A percentile compares a stretch with the other conserved stretches of the same genome.
phyloP scores from a whole-genome alignment of 2,797 vertebrate genomes.

The Dendrocincla tyrannina region DNA sequence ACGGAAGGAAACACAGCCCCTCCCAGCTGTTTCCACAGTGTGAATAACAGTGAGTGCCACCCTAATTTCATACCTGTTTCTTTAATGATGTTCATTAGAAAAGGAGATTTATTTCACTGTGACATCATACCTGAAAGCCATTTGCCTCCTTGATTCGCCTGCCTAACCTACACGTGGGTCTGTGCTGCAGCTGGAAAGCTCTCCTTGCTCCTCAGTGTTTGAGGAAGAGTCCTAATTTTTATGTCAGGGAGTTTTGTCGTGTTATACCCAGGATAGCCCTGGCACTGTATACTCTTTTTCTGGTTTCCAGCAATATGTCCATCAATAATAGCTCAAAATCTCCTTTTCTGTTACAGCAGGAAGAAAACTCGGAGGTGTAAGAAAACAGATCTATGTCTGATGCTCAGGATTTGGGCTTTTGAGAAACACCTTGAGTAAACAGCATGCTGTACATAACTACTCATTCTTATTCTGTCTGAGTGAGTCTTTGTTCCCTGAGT shows the following conservation, averaged over 20 bases:
- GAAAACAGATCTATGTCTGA: neutral
- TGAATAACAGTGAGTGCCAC: neutral
- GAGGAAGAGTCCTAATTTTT: neutral
- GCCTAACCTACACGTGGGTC: accelerated
- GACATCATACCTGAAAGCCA: neutral
- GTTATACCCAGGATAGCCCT: neutral
- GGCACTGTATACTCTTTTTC: neutral
- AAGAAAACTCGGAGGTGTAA: neutral
- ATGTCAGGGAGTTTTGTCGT: neutral
- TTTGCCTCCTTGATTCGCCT: neutral
- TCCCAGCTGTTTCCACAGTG: neutral
- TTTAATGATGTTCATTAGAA: neutral
- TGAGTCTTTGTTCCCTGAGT: slow-evolving; percentile 23
- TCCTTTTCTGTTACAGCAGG: neutral
- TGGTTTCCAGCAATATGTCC: neutral
- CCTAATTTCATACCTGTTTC: neutral
- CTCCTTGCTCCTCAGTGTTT: neutral
- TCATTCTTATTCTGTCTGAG: slow-evolving; percentile 14
- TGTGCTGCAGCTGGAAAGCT: neutral
- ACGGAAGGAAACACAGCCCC: neutral
- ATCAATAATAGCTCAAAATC: neutral
- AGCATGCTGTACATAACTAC: neutral
- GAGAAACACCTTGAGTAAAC: slow-evolving; percentile 20
- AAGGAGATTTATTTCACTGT: neutral
- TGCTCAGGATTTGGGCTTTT: neutral